Percentiles rank a stretch among this genome's conserved stretches.
Conservation (phyloP, 2,113 vertebrate species). For the Pelmatolapia mariae region DNA sequence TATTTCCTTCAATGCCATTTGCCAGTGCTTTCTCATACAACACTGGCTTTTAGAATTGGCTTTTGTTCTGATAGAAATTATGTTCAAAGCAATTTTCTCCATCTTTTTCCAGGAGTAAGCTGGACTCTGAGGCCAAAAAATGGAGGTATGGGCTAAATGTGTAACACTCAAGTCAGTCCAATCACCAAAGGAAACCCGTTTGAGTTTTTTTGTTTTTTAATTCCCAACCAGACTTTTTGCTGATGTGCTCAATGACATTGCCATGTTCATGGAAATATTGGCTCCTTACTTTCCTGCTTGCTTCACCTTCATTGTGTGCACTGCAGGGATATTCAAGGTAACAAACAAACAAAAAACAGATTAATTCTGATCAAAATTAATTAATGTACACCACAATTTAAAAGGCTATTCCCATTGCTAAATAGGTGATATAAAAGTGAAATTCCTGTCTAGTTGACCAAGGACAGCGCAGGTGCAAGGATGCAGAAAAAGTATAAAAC, state of each 20-base stretch:
- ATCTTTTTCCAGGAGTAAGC: constrained; percentile 71
- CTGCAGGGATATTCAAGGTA: constrained; percentile 86
- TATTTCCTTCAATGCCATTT: neutral
- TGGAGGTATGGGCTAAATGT: constrained; percentile 74
- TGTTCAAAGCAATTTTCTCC: neutral
- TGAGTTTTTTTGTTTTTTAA: neutral
- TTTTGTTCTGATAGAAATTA: neutral
- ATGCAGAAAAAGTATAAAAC: neutral
- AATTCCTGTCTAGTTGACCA: neutral
- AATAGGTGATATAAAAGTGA: neutral
- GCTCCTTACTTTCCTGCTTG: constrained; percentile 76
- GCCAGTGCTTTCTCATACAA: neutral
- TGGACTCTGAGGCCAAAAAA: constrained; percentile 89
- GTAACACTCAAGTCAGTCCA: rapidly evolving
- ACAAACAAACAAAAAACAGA: neutral
- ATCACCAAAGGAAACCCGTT: neutral
- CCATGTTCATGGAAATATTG: constrained; percentile 86
- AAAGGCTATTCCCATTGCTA: neutral
- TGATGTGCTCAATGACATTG: constrained; percentile 82
- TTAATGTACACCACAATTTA: rapidly evolving
- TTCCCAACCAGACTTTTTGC: constrained; percentile 77
- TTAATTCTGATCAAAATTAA: rapidly evolving
- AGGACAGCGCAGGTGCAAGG: rapidly evolving
- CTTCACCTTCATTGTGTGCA: constrained; percentile 79
- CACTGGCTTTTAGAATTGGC: neutral